Percentiles rank a stretch among this genome's conserved stretches.
Evolutionary conservation across 1,140 invertebrate species (phyloP).

Genomic region (Diuraphis noxia): DNA sequence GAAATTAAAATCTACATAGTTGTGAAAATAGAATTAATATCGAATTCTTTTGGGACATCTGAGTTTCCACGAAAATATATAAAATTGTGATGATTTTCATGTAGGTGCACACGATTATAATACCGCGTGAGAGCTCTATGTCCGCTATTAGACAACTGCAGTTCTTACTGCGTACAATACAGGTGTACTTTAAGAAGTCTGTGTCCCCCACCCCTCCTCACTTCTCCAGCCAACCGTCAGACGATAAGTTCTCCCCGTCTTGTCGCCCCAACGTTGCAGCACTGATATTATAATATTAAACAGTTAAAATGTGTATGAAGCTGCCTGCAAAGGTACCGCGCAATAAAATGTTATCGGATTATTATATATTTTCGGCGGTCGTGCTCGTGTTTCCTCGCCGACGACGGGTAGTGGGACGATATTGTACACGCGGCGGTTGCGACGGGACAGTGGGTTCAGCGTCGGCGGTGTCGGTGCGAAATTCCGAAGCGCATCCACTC

Average conservation of each 20-base stretch:
- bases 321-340: neutral
- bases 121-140: neutral
- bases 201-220: too few relatives aligned
- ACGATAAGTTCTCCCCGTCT: neutral
- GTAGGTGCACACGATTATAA: too few relatives aligned
- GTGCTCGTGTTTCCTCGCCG: neutral
- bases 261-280: neutral
- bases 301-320: neutral
- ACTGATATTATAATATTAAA: neutral
- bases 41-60: neutral
- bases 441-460: neutral
- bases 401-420: neutral
- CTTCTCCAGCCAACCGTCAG: neutral
- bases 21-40: neutral
- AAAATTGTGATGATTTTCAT: neutral
- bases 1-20: neutral
- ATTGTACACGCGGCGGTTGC: neutral
- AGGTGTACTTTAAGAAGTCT: neutral
- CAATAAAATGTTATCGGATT: neutral
- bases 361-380: neutral
- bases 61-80: neutral
- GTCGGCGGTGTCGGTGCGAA: neutral
- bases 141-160: neutral
- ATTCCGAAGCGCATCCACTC: conserved; percentile 47
- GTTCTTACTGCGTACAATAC: neutral